phyloP scores from a whole-genome alignment of 2,888 invertebrate species.

The Myopa tessellatipennis region DNA sequence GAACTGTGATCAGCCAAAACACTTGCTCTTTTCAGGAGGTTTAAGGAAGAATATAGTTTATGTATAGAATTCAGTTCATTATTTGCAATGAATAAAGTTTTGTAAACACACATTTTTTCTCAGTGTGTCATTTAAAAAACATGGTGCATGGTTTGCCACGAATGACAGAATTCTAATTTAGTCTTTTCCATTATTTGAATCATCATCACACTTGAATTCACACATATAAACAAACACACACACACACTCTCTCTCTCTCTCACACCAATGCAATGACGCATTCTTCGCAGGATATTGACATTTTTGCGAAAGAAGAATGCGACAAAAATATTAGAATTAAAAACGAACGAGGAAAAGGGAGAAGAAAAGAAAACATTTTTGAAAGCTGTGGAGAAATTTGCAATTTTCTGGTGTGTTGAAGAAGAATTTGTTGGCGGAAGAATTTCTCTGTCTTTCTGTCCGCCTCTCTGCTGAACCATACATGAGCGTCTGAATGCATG shows the following conservation, averaged over 20 bases:
- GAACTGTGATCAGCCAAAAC: no score
- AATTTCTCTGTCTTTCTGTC: background rate
- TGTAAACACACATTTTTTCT: background rate
- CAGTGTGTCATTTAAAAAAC: constrained; percentile 12
- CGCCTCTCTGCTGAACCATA: background rate
- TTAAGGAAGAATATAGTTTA: no score
- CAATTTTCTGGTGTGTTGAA: background rate
- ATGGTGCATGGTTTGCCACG: background rate
- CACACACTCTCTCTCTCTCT: background rate
- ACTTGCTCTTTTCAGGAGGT: no score
- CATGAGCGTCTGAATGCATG: constrained; percentile 2
- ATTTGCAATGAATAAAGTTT: background rate
- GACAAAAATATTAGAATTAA: background rate
- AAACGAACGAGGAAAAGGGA: constrained; percentile 15
- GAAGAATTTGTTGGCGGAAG: background rate
- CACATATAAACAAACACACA: background rate
- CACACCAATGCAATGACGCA: constrained; percentile 32
- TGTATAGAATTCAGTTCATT: no score
- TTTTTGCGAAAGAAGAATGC: constrained; percentile 27
- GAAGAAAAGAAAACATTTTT: constrained; percentile 2
- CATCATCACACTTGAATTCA: background rate
- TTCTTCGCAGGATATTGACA: constrained; percentile 41
- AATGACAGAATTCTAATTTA: constrained; percentile 22
- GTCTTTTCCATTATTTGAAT: constrained; percentile 1
- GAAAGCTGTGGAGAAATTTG: background rate